These are phyloP conservation scores for Gavia stellata DNA, from an alignment of 2,113 vertebrate genomes.

Conservation along the genomic window DNA sequence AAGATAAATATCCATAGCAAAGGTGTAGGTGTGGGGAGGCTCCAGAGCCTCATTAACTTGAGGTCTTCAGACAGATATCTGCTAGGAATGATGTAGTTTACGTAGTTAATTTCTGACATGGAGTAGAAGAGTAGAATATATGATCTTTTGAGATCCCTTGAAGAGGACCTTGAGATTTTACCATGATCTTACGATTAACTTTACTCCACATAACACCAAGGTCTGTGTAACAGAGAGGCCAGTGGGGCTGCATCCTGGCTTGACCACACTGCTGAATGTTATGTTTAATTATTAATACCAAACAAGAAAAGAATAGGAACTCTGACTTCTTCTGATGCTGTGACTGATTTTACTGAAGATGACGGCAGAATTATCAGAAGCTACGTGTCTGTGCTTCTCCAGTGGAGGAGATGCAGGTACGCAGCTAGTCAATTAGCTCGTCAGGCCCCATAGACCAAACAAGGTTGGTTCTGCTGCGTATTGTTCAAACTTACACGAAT, in stretches of 20 bases:
- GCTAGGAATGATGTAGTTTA: background rate
- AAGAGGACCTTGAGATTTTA: background rate
- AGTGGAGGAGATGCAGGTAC: background rate
- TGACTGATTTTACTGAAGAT: background rate
- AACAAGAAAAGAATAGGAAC: background rate
- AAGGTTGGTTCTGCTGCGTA: background rate
- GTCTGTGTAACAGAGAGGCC: background rate
- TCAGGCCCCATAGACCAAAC: background rate
- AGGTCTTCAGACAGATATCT: background rate
- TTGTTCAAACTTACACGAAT: background rate
- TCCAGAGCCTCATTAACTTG: background rate
- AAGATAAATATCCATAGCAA: background rate
- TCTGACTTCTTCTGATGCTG: background rate
- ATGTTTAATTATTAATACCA: background rate
- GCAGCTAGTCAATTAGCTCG: background rate
- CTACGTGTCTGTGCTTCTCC: background rate
- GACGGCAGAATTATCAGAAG: background rate
- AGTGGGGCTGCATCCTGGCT: background rate
- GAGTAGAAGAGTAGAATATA: background rate
- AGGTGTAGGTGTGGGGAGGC: background rate
- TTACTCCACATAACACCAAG: background rate
- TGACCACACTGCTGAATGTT: background rate
- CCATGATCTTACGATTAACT: background rate
- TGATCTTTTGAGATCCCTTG: background rate
- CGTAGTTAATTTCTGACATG: background rate